These are phyloP conservation scores for Ctenodactylus gundi DNA, from an alignment of 2,113 vertebrate genomes.

Conservation along the genomic window DNA sequence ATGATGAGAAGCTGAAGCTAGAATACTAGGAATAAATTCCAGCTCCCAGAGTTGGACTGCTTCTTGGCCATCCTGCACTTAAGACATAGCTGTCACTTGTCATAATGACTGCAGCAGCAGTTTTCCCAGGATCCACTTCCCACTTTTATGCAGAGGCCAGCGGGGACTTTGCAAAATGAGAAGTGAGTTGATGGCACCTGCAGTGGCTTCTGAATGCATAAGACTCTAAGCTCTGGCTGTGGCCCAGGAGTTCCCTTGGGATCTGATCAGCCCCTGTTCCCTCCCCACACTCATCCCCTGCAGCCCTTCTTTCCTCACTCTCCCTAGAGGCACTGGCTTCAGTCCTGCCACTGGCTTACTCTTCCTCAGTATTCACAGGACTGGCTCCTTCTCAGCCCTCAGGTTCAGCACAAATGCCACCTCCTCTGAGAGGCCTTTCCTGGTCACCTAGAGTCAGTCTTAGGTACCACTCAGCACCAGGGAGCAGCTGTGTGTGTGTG, in stretches of 20 bases:
- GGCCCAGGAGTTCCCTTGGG: background rate
- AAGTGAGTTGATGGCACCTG: background rate
- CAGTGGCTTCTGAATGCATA: background rate
- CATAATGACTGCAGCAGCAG: accelerated
- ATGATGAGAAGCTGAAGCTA: background rate
- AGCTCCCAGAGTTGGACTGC: background rate
- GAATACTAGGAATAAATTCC: background rate
- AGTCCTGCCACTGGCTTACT: background rate
- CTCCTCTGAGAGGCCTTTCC: background rate
- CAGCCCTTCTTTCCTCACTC: background rate
- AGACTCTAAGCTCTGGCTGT: background rate
- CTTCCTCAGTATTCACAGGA: background rate
- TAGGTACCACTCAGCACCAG: background rate
- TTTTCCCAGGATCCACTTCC: background rate
- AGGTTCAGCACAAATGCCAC: background rate
- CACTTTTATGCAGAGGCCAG: background rate
- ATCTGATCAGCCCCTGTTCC: background rate
- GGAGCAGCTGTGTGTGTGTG: background rate
- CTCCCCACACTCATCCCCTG: background rate
- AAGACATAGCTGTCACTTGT: background rate
- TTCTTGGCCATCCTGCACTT: background rate
- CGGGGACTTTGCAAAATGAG: background rate
- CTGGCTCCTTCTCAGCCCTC: background rate
- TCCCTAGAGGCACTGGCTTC: background rate
- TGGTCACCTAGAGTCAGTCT: background rate